These are phyloP conservation scores for Heliocidaris erythrogramma DNA, from an alignment of 35 echinoderm and acorn worm species.

Conservation along the genomic window DNA sequence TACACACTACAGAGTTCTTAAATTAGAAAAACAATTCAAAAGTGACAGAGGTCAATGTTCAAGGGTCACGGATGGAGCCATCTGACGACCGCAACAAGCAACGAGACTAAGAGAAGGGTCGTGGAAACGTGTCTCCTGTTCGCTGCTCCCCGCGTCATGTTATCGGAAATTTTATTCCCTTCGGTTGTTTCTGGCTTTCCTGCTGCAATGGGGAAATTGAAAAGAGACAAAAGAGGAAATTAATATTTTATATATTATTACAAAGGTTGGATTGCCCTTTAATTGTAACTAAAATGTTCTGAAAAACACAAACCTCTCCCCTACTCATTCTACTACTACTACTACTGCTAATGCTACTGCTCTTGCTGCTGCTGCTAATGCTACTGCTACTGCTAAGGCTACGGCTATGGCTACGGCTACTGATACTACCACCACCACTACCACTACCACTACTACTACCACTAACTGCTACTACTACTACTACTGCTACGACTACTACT, in stretches of 20 bases:
- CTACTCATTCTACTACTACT: too few species aligned
- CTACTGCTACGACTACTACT: too few species aligned
- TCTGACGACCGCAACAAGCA: background rate
- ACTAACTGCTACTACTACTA: too few species aligned
- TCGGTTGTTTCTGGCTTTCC: background rate
- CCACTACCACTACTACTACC: too few species aligned
- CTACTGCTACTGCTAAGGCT: too few species aligned
- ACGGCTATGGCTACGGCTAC: too few species aligned
- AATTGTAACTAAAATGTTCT: too few species aligned
- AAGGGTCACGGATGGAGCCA: slow-evolving; percentile 26
- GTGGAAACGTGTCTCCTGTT: background rate
- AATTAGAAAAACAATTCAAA: slow-evolving; percentile 18
- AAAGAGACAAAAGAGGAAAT: background rate
- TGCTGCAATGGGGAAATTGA: background rate
- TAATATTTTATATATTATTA: background rate
- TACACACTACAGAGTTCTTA: slow-evolving; percentile 14
- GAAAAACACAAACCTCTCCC: too few species aligned
- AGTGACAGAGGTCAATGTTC: background rate
- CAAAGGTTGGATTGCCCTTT: background rate
- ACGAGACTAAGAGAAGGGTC: background rate
- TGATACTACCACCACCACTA: too few species aligned
- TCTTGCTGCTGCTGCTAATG: too few species aligned
- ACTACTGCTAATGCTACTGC: too few species aligned
- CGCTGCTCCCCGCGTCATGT: background rate
- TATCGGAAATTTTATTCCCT: background rate